Evolutionary conservation across 2,888 invertebrate species (phyloP), one percentile per base, ranked within the genome.

Genomic region (Perizoma flavofasciatum): DNA sequence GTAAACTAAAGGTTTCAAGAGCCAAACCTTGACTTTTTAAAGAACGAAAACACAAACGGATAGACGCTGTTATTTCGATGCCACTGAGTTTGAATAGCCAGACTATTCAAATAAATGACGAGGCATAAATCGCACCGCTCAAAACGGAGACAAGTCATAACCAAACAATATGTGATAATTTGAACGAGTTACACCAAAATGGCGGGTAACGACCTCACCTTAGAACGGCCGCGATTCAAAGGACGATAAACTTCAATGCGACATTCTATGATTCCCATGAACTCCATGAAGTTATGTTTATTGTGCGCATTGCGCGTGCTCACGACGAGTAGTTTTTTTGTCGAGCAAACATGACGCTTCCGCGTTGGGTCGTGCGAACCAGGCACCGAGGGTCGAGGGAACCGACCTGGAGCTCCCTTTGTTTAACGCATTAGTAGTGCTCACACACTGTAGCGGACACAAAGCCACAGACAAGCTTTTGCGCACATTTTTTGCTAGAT

Each of bases 301-400:
- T 83, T 78, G 79, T 83, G 76, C 75, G 65, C 65, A 68, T 63
- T 70, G 64, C 67, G 80, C 76, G 77, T 75, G 83, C 77, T 76
- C 78, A 74, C 71, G 75, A 68, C 70, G 72, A 67, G 74, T 71
- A 46, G 53, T 73, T 69, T 78, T 83, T 87, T 88, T 86, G 81
- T 78, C 75, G 79, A 76, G 81, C 82, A 83, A 82, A 86, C 82
- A 81, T 68, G 73, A 70, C 81, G 79, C 82, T 88, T 88, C 88
- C 88, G 88, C 82, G 79, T 70, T 70, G 75, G 80, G 80, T 81
- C 89, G 89, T 90, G 89, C 83, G 89, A 90, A 89, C 83, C 65
- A 71, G 22, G 11, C 41, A 41, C 40, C 66, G 82, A 81, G 86
- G 86, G 86, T 83, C 85, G 83, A 82, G 83, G 79, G 82, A 86